Base-by-base conservation (phyloP, 2,113 vertebrate genomes). In the Pygoscelis adeliae region DNA sequence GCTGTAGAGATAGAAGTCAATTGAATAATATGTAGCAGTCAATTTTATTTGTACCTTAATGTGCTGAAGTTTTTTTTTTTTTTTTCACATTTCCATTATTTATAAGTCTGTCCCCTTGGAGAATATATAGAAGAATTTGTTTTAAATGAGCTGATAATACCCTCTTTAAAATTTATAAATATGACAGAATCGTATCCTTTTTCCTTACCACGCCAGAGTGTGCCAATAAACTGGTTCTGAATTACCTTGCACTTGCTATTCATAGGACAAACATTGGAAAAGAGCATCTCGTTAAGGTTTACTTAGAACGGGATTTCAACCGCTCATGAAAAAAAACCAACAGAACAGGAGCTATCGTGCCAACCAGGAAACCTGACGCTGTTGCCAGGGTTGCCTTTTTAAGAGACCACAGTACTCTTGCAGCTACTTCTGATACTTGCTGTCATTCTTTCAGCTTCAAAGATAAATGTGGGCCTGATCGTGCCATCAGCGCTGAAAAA, bases 11-110 rank as follows among this genome's bases (percentile, higher is more conserved):
- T 98, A 97, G 90, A 98, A 98, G 97, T 98, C 98, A 98, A 98
- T 98, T 98, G 98, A 98, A 98, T 98, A 98, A 98, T 98, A 95
- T 97, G 98, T 98, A 98, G 95, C 97, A 98, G 98, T 98, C 98
- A 98, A 98, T 98, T 98, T 98, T 98, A 98, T 98, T 98, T 98
- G 97, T 97, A 98, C 93, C 95, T 98, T 98, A 98, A 98, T 98
- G 77, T 92, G 94, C 89, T 95, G 83, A 98, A 95, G 89, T 94
- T 67, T 85, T 89, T 91, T 91, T 91, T n/a, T n/a, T 42, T 42
- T 83, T 96, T 92, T 67, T 29, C 86, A 89, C 65, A 97, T 98
- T 98, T 98, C 94, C 96, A 98, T 98, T 99, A 98, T 99, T 98
- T 98, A 98, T 98, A 97, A 98, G 94, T 94, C 97, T 96, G 86